A percentile compares a stretch with the other conserved stretches of the same genome.
These are phyloP conservation scores for Tiliacea aurago DNA, from an alignment of 2,888 invertebrate species.

Conservation along the genomic window DNA sequence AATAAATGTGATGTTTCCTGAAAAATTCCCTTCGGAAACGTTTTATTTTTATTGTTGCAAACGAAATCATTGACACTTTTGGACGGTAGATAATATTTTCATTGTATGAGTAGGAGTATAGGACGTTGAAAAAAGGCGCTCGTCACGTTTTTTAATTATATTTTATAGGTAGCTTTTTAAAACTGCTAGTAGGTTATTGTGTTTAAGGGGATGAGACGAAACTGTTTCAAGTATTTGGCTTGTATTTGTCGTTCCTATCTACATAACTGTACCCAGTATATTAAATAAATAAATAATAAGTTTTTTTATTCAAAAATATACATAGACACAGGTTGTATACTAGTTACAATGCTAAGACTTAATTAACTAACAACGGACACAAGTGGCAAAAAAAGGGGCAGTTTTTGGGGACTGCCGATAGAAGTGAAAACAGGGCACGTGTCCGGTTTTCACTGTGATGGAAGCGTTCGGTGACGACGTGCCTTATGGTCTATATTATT, in stretches of 20 bases:
- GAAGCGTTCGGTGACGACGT: too few relatives aligned
- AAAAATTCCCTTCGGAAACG: not conserved
- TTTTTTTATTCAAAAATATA: too few relatives aligned
- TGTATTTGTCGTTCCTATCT: not conserved
- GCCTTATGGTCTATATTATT: too few relatives aligned
- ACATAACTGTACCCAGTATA: too few relatives aligned
- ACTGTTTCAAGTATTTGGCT: not conserved
- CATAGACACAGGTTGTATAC: too few relatives aligned
- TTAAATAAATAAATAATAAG: too few relatives aligned
- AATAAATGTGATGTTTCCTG: slow-evolving; percentile 14
- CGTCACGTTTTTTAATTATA: not conserved
- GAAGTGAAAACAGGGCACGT: too few relatives aligned
- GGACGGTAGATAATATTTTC: not conserved
- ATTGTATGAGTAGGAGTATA: not conserved
- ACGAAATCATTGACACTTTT: not conserved
- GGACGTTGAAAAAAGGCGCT: not conserved
- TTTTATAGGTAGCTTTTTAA: not conserved
- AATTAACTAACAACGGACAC: too few relatives aligned
- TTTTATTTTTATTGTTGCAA: slow-evolving; percentile 11
- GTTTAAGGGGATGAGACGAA: not conserved
- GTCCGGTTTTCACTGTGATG: too few relatives aligned
- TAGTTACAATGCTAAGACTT: too few relatives aligned
- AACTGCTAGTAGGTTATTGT: not conserved
- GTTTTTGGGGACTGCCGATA: too few relatives aligned
- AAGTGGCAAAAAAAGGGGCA: too few relatives aligned